A percentile compares a stretch with the other conserved stretches of the same genome.
Conservation (phyloP, 2,888 invertebrate species). For the Polydesmus complanatus region DNA sequence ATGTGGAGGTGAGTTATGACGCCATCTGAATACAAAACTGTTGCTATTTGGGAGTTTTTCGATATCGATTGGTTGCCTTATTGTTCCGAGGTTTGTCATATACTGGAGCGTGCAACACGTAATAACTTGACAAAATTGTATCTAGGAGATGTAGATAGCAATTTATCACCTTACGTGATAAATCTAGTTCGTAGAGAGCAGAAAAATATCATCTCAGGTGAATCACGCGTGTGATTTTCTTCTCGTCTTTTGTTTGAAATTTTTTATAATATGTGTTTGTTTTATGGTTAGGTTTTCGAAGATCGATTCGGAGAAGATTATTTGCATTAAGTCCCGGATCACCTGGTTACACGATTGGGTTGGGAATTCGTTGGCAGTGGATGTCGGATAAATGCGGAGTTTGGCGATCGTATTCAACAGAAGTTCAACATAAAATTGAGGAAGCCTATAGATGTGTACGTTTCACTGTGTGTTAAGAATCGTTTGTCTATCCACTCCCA, state of each 20-base stretch:
- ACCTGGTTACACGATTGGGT: not conserved
- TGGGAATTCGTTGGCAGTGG: conserved; percentile 8
- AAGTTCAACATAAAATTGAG: conserved; percentile 7
- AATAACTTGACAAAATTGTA: not conserved
- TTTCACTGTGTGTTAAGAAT: not conserved
- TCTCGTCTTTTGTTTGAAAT: too few species aligned
- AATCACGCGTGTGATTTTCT: too few species aligned
- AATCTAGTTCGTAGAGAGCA: not conserved
- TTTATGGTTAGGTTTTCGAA: conserved; percentile 1
- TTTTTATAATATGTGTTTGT: too few species aligned
- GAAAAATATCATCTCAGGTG: not conserved
- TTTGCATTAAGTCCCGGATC: not conserved
- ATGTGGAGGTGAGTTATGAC: too few species aligned
- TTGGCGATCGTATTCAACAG: not conserved
- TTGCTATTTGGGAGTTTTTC: not conserved
- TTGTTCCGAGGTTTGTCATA: not conserved
- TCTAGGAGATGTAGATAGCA: conserved; percentile 1
- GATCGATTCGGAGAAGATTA: not conserved
- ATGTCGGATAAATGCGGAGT: not conserved
- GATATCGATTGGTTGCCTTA: conserved; percentile 4
- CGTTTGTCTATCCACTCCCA: too few species aligned
- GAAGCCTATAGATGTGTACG: not conserved
- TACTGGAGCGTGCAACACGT: not conserved
- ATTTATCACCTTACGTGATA: not conserved
- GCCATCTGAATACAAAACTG: conserved; percentile 1